Base-by-base conservation (phyloP, 2,113 vertebrate genomes). In the Thunnus maccoyii region DNA sequence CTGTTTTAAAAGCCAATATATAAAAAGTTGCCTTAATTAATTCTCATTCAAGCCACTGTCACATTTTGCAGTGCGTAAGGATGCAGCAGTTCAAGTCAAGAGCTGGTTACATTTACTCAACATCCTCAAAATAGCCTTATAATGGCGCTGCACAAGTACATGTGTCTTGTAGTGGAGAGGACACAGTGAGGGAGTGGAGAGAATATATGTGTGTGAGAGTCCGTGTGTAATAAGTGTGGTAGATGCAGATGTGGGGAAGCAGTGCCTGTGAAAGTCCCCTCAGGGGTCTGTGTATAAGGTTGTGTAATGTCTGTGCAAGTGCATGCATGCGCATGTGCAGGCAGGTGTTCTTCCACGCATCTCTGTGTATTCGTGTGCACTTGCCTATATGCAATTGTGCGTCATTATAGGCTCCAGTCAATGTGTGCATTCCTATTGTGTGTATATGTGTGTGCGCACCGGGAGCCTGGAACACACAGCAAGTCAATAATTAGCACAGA, bases 401-500 rank as follows among this genome's bases (percentile, higher is more conserved):
- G 54, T 66, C 46, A 68, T 65, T 74, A 46, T 52, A 52, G 47
- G 54, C 55, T 66, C 57, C 27, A 54, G 86, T 72, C 22, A 25
- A 16, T 54, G 69, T 62, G 62, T 73, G 36, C 54, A 56, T 18
- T 65, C 52, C 51, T 52, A n/a, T 67, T 74, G 27, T 54, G 46
- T 66, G 48, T 25, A 46, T 64, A 27, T 72, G 51, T 61, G 65
- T 64, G 75, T 57, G 50, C 25, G 20, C 62, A 25, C 27, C 54
- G 18, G 56, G 55, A 65, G 63, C 3, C 57, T 41, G 65, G 78
- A 78, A 44, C 72, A 22, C 77, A 22, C 58, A 72, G 4, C 44
- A 30, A 63, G 89, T 78, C 82, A 81, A 79, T 89, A 93, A 92
- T 92, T 85, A 92, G 86, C 80, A 47, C 48, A 81, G 76, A 85